Conservation (phyloP, 2,113 vertebrate genomes). For the Halcyon malimbica region DNA sequence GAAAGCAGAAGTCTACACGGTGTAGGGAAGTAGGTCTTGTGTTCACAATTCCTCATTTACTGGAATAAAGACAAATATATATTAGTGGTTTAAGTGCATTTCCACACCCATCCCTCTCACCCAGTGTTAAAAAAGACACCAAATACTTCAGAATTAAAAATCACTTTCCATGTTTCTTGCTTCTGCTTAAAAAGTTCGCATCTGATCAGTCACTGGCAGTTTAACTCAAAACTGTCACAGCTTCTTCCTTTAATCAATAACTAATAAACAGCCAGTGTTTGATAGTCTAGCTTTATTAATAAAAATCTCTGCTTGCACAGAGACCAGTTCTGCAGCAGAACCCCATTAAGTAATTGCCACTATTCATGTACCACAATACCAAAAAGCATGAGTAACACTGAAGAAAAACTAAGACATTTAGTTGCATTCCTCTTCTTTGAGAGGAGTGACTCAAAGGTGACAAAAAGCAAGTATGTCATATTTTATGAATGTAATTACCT, state of each 20-base stretch:
- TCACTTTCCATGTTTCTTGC: not conserved
- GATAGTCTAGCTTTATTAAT: not conserved
- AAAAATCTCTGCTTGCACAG: not conserved
- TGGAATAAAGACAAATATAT: slow-evolving; percentile 28
- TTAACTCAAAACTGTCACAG: not conserved
- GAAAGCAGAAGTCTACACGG: not conserved
- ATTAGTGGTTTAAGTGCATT: not conserved
- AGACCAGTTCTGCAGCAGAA: not conserved
- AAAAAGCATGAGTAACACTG: not conserved
- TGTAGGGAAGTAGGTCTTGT: not conserved
- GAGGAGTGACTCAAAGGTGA: not conserved
- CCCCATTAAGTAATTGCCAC: not conserved
- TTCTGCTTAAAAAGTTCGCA: not conserved
- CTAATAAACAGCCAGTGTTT: not conserved
- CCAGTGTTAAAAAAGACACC: not conserved
- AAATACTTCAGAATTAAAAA: not conserved
- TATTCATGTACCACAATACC: not conserved
- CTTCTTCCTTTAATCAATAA: not conserved
- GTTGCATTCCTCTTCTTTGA: not conserved
- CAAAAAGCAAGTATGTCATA: not conserved
- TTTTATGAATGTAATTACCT: not conserved
- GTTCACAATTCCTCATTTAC: not conserved
- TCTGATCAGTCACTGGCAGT: not conserved
- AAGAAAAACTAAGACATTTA: not conserved
- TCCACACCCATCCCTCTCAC: not conserved